Base-by-base conservation (phyloP, 2,888 invertebrate genomes). In the Temnothorax rugatulus region DNA sequence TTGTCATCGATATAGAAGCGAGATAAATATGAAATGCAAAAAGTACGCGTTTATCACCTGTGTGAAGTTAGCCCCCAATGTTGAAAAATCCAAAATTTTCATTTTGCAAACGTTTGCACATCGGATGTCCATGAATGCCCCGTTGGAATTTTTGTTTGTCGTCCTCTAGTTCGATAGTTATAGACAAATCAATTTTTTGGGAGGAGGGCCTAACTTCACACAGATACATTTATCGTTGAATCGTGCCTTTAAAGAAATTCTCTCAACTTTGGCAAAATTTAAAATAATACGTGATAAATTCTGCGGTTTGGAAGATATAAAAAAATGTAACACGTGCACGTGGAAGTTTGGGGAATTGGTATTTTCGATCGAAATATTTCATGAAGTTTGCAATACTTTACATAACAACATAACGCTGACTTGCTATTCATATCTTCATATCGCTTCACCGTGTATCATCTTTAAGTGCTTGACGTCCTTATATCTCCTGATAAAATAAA, bases 391-490 rank as follows among this genome's bases (percentile, higher is more conserved):
- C 61, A 29, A 13, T 61, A 61, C 29, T 61, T 74, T 61, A 74
- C 74, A 29, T 74, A 74, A 74, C 44, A 61, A 41, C 54, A 61
- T 25, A 61, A 38, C 52, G 21, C 59, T 44, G 61, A 61, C 61
- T 61, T 61, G 61, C 41, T 74, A 41, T 61, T 74, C 44, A 29
- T 61, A 44, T 18, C 41, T 61, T 74, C 44, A n/a, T 61, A 44
- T 18, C 41, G 61, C n/a, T 13, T 41, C 25, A 61, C 13, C 41
- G 25, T 44, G 61, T 61, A 61, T 59, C 41, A 61, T 61, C 38
- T 59, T 61, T 29, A 61, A 13, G 41, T 29, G 41, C 59, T 29
- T 74, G 41, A 18, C 9, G 29, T 0, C 29, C 47, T 7, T 68
- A 8, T 18, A 21, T 0, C 34, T 34, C 11, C 25, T 41, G 61